These are phyloP conservation scores for Rhinolophus ferrumequinum DNA, from an alignment of 2,113 vertebrate genomes.

Conservation along the genomic window DNA sequence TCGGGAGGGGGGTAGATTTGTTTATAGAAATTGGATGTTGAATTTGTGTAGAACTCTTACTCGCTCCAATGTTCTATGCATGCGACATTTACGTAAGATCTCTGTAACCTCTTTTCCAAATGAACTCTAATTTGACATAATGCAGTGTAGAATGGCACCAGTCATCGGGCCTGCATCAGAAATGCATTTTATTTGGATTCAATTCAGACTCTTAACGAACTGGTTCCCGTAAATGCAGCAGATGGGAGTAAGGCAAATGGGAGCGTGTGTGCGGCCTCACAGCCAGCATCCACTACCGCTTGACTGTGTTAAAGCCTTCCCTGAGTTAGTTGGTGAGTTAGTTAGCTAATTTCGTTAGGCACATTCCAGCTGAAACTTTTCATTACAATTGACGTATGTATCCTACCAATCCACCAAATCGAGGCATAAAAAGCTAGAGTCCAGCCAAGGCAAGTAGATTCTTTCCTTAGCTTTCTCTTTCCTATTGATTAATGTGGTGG, in stretches of 20 bases:
- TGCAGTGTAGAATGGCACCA: conserved; percentile 78
- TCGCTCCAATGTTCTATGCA: background rate
- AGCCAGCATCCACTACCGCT: conserved; percentile 73
- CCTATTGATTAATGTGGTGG: conserved; percentile 28
- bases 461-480: conserved; percentile 3
- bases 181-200: conserved; percentile 82
- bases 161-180: conserved; percentile 73
- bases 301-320: conserved; percentile 41
- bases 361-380: conserved; percentile 72
- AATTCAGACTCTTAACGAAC: conserved; percentile 80
- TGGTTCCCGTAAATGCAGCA: conserved; percentile 80
- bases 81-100: conserved; percentile 3
- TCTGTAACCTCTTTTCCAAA: conserved; percentile 66
- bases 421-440: conserved; percentile 46
- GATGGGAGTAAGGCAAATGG: conserved; percentile 75
- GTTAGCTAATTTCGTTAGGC: conserved; percentile 77
- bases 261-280: conserved; percentile 71
- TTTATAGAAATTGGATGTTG: background rate
- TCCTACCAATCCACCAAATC: conserved; percentile 64
- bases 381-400: conserved; percentile 51
- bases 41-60: conserved; percentile 15
- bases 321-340: conserved; percentile 74
- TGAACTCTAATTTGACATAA: conserved; percentile 75
- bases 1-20: background rate
- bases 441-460: background rate